Conservation (phyloP, 2,797 vertebrate genomes). For the Protosalanx chinensis region DNA sequence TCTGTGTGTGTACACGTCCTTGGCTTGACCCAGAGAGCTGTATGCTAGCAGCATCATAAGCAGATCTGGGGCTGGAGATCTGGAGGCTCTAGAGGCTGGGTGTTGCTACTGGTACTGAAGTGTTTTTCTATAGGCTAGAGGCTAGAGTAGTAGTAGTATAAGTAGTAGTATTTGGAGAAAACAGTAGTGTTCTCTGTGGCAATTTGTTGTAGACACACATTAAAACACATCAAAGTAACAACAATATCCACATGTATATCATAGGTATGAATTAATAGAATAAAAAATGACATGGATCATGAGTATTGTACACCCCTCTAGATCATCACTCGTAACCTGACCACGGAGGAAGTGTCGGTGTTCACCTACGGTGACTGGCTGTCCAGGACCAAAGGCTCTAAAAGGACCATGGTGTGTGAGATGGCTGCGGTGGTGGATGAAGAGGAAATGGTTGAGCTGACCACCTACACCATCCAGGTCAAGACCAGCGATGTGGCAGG, state of each 20-base stretch:
- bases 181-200: background rate
- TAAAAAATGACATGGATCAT: no score
- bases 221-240: no score
- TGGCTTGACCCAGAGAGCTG: slow-evolving; percentile 61
- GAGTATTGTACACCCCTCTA: slow-evolving; percentile 44
- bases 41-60: slow-evolving; percentile 58
- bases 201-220: no score
- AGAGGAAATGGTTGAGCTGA: slow-evolving; percentile 89
- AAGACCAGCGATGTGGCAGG: slow-evolving; percentile 91
- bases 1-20: slow-evolving; percentile 47
- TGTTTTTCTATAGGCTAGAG: background rate
- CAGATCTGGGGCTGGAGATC: slow-evolving; percentile 43
- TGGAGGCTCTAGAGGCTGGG: background rate
- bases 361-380: slow-evolving; percentile 93
- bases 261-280: no score
- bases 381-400: slow-evolving; percentile 80
- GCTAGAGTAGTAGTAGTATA: background rate
- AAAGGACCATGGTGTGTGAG: slow-evolving; percentile 82
- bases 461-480: slow-evolving; percentile 84
- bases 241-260: no score
- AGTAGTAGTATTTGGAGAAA: background rate
- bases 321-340: slow-evolving; percentile 84
- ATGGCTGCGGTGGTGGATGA: slow-evolving; percentile 86
- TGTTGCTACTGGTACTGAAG: no score
- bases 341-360: slow-evolving; percentile 80